phyloP scores from a whole-genome alignment of 1,140 invertebrate species.

The Caenorhabditis brenneri region DNA sequence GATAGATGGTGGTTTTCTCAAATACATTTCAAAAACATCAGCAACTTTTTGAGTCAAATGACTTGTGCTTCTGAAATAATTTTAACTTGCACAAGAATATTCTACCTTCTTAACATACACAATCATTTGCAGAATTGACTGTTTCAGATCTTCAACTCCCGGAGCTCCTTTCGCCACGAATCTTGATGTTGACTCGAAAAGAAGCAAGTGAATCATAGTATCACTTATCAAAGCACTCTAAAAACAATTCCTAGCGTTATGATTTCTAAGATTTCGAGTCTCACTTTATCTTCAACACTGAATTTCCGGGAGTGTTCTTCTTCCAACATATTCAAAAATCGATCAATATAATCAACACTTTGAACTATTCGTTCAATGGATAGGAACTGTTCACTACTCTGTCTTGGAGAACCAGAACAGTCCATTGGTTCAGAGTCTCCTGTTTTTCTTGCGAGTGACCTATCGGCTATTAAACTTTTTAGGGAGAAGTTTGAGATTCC shows the following conservation, averaged over 20 bases:
- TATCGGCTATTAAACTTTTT: conserved; percentile 50
- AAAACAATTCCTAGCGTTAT: background rate
- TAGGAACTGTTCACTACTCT: conserved; percentile 6
- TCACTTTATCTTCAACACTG: conserved; percentile 51
- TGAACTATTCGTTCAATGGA: conserved; percentile 41
- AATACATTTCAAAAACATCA: conserved; percentile 28
- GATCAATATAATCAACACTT: conserved; percentile 43
- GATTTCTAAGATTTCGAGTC: background rate
- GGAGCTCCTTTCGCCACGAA: conserved; percentile 33
- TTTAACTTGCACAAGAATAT: background rate
- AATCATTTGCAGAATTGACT: background rate
- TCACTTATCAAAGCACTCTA: conserved; percentile 36
- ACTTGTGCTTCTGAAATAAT: background rate
- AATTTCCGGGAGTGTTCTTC: conserved; percentile 30
- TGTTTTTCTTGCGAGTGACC: conserved; percentile 39
- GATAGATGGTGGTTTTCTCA: conserved; percentile 24
- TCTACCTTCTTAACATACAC: background rate
- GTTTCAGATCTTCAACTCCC: background rate
- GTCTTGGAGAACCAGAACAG: background rate
- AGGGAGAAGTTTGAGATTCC: conserved; percentile 44
- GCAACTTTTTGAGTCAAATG: conserved; percentile 3
- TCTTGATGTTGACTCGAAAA: conserved; percentile 21
- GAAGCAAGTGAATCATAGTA: conserved; percentile 7
- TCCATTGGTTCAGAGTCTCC: conserved; percentile 8
- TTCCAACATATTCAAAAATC: conserved; percentile 48